Evolutionary conservation across 1,140 invertebrate genomes (phyloP).

Genomic region (Contarinia nasturtii): DNA sequence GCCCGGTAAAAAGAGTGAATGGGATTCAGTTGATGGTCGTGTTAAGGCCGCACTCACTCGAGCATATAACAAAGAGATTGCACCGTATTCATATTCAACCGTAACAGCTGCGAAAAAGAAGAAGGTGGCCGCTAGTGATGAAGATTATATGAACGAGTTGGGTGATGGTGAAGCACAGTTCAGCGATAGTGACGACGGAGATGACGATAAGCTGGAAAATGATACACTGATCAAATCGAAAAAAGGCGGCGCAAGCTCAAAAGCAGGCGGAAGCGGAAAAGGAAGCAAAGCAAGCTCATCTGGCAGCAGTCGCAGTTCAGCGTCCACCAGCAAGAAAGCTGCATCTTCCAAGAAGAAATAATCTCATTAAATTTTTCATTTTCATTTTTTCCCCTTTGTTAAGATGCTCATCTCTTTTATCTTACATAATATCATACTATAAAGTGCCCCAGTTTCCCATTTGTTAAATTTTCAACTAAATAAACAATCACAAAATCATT

Average conservation of each 20-base stretch:
- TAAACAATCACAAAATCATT: no score
- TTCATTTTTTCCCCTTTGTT: no score
- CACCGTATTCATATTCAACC: conserved; percentile 48
- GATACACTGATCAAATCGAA: conserved; percentile 66
- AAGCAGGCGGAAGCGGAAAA: no score
- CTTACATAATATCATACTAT: no score
- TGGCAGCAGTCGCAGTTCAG: no score
- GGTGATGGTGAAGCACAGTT: conserved; percentile 25
- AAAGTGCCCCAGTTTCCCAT: no score
- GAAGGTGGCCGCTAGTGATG: conserved; percentile 21
- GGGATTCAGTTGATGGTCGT: conserved; percentile 58
- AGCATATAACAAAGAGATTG: conserved; percentile 69
- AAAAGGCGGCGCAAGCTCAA: not conserved
- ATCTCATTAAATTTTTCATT: no score
- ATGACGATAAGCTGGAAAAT: conserved; percentile 40
- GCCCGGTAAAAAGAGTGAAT: conserved; percentile 56
- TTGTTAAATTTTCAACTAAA: no score
- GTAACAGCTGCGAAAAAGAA: conserved; percentile 36
- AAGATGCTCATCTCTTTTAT: no score
- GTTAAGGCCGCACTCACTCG: conserved; percentile 87
- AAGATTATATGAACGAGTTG: conserved; percentile 25
- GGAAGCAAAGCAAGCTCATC: no score
- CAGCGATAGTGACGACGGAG: conserved; percentile 21
- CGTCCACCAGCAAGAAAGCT: no score
- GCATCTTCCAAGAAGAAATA: no score